Conservation (phyloP, 2,113 vertebrate species). For the Polypterus senegalus region DNA sequence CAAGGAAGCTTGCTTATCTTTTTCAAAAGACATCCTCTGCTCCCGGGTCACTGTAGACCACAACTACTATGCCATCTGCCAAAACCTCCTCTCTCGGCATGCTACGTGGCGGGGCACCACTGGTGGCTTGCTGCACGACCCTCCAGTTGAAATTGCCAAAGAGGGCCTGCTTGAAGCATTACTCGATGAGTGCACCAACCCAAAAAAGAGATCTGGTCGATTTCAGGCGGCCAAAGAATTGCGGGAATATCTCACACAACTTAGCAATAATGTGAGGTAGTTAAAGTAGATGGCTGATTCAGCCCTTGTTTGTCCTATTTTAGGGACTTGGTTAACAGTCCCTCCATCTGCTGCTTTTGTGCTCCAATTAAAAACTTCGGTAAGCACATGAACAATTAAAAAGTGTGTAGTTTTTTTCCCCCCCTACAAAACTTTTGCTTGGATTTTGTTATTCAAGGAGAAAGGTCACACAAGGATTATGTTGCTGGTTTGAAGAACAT, state of each 20-base stretch:
- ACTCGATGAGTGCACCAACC: conserved; percentile 89
- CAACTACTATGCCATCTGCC: conserved; percentile 96
- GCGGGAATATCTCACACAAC: conserved; percentile 79
- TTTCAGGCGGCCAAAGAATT: conserved; percentile 88
- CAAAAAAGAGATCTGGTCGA: conserved; percentile 79
- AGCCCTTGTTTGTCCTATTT: too few relatives aligned
- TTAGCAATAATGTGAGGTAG: conserved; percentile 80
- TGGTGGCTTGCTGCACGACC: conserved; percentile 88
- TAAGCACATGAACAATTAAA: conserved; percentile 23
- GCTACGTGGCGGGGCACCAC: conserved; percentile 91
- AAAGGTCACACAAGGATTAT: too few relatives aligned
- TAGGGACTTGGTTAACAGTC: not conserved
- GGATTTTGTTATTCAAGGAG: not conserved
- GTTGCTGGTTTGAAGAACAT: too few relatives aligned
- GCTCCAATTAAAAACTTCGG: conserved; percentile 28
- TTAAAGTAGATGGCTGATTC: conserved; percentile 32
- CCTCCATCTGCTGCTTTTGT: conserved; percentile 8
- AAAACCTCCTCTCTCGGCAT: conserved; percentile 87
- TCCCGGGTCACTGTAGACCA: conserved; percentile 89
- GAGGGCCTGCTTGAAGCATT: conserved; percentile 79
- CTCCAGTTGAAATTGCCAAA: conserved; percentile 77
- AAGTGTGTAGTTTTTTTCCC: conserved; percentile 22
- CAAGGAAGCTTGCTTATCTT: conserved; percentile 91
- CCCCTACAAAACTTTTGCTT: conserved; percentile 27
- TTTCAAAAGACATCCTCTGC: conserved; percentile 93